Base-by-base conservation (phyloP, 2,797 vertebrate genomes). In the Parauchenoglanis punctatus region DNA sequence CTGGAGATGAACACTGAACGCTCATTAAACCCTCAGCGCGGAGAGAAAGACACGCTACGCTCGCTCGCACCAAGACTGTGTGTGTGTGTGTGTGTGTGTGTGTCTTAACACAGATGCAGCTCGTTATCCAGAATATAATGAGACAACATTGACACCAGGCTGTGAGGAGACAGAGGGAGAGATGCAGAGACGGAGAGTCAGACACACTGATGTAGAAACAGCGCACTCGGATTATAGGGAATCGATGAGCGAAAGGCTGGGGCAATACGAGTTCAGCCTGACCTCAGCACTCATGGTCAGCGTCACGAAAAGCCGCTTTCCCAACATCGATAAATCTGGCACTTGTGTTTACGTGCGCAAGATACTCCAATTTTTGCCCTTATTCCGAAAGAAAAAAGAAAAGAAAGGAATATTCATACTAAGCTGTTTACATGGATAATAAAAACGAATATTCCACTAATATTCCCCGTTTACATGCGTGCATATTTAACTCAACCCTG, bases 251-350 rank as follows among this genome's bases (percentile, higher is more conserved):
- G 59, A 85, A 68, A 72, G 40, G 7, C 83, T 7, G 23, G 31
- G n/a, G n/a, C 76, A 84, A 85, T 52, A 68, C 13, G n/a, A 70
- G 80, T 83, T 86, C 80, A 78, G 80, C 17, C 84, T 75, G 70
- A 46, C 49, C 77, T 76, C 63, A 86, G 49, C 65, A 72, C 83
- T 73, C 25, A 18, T 35, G 49, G 15, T 25, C 18, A n/a, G 28
- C 17, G 7, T 18, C 28, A 73, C 28, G 31, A 58, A 49, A 75
- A 15, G 6, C 81, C 61, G 3, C n/a, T 61, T 35, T 11, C 23
- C 10, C 58, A 35, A 31, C 31, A 46, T 17, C 17, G 5, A 35
- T 25, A 2, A 46, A 46, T 35, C 28, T 17, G 13, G 65, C 28
- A 31, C 12, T 67, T 1, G 31, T 31, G 31, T 31, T 46, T 46